phyloP scores from a whole-genome alignment of 1,140 invertebrate species.

The Ericerus pela region DNA sequence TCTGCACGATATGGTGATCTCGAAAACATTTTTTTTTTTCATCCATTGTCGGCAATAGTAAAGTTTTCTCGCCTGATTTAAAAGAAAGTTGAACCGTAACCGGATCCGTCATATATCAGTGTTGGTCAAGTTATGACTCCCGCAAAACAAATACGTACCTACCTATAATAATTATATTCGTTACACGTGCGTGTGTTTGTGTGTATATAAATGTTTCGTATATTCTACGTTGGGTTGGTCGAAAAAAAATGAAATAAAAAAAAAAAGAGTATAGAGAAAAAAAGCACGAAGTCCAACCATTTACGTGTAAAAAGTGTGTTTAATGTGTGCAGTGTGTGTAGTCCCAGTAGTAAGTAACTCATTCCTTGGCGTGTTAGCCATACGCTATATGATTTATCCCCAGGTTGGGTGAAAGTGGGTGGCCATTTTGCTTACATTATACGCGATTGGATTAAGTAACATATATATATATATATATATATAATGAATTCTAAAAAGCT shows the following conservation, averaged over 20 bases:
- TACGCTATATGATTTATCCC: constrained; percentile 9
- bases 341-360: constrained; percentile 7
- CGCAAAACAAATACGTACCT: constrained; percentile 6
- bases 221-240: neutral
- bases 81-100: constrained; percentile 7
- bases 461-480: too few relatives aligned
- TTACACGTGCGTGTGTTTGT: neutral
- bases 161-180: constrained; percentile 4
- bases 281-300: constrained; percentile 4
- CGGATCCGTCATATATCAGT: constrained; percentile 6
- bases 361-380: neutral
- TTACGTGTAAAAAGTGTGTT: constrained; percentile 3
- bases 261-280: constrained; percentile 1
- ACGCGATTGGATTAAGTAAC: too few relatives aligned
- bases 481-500: too few relatives aligned
- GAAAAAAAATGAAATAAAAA: constrained; percentile 1
- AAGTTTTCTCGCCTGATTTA: constrained; percentile 9
- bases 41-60: neutral
- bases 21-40: too few relatives aligned
- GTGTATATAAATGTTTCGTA: neutral
- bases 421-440: constrained; percentile 4
- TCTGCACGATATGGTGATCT: too few relatives aligned
- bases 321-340: constrained; percentile 10
- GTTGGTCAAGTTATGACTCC: constrained; percentile 8
- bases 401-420: constrained; percentile 8